phyloP scores from a whole-genome alignment of 2,888 invertebrate genomes.

The Stegophylla sp. region DNA sequence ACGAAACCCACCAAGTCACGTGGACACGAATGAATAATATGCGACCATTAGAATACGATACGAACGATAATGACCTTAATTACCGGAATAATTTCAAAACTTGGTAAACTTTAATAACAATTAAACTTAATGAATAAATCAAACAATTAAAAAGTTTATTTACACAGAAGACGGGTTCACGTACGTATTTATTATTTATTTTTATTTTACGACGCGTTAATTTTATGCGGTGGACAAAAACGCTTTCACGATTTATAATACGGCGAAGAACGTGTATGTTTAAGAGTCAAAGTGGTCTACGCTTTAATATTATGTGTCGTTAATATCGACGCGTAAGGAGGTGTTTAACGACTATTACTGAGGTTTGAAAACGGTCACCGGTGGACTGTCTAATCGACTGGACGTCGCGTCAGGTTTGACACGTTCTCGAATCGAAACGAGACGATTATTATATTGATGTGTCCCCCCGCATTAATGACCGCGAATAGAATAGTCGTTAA shows the following conservation, averaged over 20 bases:
- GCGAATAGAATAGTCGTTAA: too few relatives aligned
- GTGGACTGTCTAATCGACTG: neutral
- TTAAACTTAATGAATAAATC: slow-evolving; percentile 47
- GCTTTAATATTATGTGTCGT: neutral
- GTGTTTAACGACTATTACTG: neutral
- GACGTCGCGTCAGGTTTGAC: slow-evolving; percentile 9
- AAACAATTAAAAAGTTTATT: slow-evolving; percentile 34
- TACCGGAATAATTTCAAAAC: slow-evolving; percentile 29
- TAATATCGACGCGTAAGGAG: neutral
- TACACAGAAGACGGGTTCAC: neutral
- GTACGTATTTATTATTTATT: slow-evolving; percentile 27
- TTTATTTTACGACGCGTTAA: slow-evolving; percentile 13
- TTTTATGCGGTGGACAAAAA: slow-evolving; percentile 3
- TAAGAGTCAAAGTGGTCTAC: too few relatives aligned
- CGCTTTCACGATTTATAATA: neutral
- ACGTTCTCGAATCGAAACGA: neutral
- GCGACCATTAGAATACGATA: slow-evolving; percentile 6
- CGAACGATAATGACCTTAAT: slow-evolving; percentile 21
- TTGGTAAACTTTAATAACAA: slow-evolving; percentile 38
- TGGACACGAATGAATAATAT: neutral
- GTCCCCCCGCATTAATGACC: too few relatives aligned
- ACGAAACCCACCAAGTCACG: neutral
- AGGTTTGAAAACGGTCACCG: neutral
- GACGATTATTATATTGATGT: neutral
- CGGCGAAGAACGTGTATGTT: neutral